These are phyloP conservation scores for Columbina picui DNA, from an alignment of 2,113 vertebrate genomes.

Conservation along the genomic window DNA sequence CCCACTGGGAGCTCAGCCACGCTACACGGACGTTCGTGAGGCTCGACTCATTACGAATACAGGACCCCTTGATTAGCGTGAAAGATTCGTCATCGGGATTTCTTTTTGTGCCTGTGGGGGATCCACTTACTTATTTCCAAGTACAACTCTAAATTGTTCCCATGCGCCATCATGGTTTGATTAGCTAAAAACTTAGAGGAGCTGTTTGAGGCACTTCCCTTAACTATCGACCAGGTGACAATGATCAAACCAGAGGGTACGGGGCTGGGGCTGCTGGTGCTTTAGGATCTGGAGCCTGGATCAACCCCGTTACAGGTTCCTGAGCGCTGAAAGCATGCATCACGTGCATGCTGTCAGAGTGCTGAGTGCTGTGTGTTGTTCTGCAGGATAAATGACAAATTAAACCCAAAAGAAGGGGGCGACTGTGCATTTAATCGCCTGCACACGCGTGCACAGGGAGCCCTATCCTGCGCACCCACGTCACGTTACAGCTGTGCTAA, in stretches of 20 bases:
- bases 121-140: constrained; percentile 55
- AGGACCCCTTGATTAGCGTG: constrained; percentile 39
- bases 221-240: constrained; percentile 30
- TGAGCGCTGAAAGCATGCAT: neutral
- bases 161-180: constrained; percentile 59
- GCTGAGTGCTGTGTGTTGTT: neutral
- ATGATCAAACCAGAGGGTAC: neutral
- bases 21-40: neutral
- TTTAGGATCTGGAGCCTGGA: neutral
- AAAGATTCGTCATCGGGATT: constrained; percentile 27
- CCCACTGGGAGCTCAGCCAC: neutral
- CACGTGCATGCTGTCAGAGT: neutral
- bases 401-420: neutral
- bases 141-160: constrained; percentile 67
- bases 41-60: neutral
- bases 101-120: constrained; percentile 50
- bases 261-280: neutral
- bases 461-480: neutral
- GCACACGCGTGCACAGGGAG: fast-evolving
- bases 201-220: neutral
- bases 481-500: neutral
- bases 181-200: constrained; percentile 33
- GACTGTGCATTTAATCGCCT: neutral
- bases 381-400: neutral
- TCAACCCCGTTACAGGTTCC: neutral